Base-by-base conservation (phyloP, 2,888 invertebrate species). In the Ormyrus rosae region DNA sequence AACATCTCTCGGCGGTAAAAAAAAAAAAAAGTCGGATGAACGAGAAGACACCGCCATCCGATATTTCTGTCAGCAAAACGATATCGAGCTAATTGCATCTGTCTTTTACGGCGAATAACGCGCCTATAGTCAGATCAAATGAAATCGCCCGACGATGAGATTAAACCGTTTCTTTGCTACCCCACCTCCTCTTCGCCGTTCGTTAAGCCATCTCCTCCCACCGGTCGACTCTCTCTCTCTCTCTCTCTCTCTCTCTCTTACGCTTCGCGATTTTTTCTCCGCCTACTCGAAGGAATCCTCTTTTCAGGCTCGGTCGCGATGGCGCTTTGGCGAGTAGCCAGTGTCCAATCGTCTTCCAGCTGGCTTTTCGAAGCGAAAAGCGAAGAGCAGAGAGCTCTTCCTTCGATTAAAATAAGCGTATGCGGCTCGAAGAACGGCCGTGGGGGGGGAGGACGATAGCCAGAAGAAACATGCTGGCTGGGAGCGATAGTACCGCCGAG, bases 1-100 rank as follows among this genome's bases (percentile, higher is more conserved):
- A n/a, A 34, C 34, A 34, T 3, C 4, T 34, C 34, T 4, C 34
- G 34, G 34, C 34, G 34, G 34, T 4, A 34, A 34, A 34, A 10
- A 46, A 68, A 11, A 56, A 6, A 11, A 45, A n/a, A 48, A 51
- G 64, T 6, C 63, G 51, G n/a, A 60, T 13, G 11, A 19, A 8
- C 34, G 56, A 8, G n/a, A 50, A 6, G 65, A 46, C 61, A 45
- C 8, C 85, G 85, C 85, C 85, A 87, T 85, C 86, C 86, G 88
- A 89, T 88, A 87, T 88, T 87, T 89, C 89, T 89, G 88, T 89
- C 89, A 88, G 87, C 86, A 87, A 88, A 89, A 87, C 88, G 89
- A 89, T 89, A 87, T 87, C 86, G 85, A 86, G 86, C 84, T 88
- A 89, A 89, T 89, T 89, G 89, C 87, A 88, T 88, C 88, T 89